Evolutionary conservation across 2,888 invertebrate genomes (phyloP).

Genomic region (Pammene fasciana): DNA sequence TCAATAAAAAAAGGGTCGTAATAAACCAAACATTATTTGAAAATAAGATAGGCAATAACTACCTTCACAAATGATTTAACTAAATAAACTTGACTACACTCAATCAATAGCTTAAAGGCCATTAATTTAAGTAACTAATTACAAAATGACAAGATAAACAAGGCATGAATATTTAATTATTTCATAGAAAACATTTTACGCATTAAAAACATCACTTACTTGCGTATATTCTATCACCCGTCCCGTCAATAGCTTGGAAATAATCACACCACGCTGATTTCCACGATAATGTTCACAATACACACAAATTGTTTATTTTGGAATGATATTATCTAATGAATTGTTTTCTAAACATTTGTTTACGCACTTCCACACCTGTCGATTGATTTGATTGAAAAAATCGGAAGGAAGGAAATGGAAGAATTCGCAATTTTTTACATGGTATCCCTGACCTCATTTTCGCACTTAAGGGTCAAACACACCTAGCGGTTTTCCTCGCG

Average conservation of each 20-base stretch:
- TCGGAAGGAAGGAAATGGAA: slow-evolving; percentile 37
- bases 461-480: neutral
- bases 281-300: slow-evolving; percentile 1
- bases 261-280: slow-evolving; percentile 24
- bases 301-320: slow-evolving; percentile 11
- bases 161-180: slow-evolving; percentile 7
- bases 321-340: slow-evolving; percentile 7
- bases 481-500: no score
- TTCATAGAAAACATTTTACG: slow-evolving; percentile 14
- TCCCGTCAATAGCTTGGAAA: neutral
- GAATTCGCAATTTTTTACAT: slow-evolving; percentile 28
- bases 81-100: neutral
- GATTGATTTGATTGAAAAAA: slow-evolving; percentile 52
- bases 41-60: neutral
- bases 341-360: slow-evolving; percentile 48
- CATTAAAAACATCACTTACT: slow-evolving; percentile 32
- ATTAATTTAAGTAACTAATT: neutral
- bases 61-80: slow-evolving; percentile 16
- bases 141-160: slow-evolving; percentile 8
- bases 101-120: neutral
- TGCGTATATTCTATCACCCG: slow-evolving; percentile 22
- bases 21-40: no score
- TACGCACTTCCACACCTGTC: slow-evolving; percentile 53
- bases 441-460: slow-evolving; percentile 21
- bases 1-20: no score